Evolutionary conservation across 2,797 vertebrate genomes (phyloP), one percentile per base, ranked within the genome.

Genomic region (Echeneis naucrates): DNA sequence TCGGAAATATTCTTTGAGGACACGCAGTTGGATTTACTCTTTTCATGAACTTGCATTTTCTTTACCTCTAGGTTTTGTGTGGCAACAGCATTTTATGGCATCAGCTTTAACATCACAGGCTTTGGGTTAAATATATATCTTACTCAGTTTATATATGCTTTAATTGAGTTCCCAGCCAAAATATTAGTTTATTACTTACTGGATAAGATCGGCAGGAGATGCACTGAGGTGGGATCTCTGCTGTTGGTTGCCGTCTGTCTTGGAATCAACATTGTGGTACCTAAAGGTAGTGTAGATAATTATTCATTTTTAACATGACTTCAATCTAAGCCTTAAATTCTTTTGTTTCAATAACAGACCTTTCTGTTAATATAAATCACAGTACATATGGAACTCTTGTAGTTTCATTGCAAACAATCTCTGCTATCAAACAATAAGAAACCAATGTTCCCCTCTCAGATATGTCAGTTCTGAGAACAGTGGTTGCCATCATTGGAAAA

Each of bases 141-240:
- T 37, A 96, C 94, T 13, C 97, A 98, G 75, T 95, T 97, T 77
- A 85, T 93, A 14, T 97, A 96, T 0, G 94, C 88, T 0, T 4
- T 81, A 3, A 90, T 96, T 57, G 97, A 98, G 83, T 4, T 98
- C 35, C 97, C 97, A 21, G 89, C 95, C 81, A 98, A 98, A 92
- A 0, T 95, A 1, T 0, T 66, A 0, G 81, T 94, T 48, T 97
- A 95, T 6, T 72, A 91, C 62, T 72, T 94, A 2, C 91, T 97
- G 88, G 95, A 96, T 50, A 91, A 78, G 24, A 70, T 90, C 0
- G 97, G 97, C 27, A 94, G 96, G 52, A 90, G 94, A 6, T 44
- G 42, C 48, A 95, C 93, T 3, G 80, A 92, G 77, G 88, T 88
- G 0, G 95, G 95, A 68, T 4, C 89, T 1, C 82, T 96, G 76